Evolutionary conservation across 2,113 vertebrate species (phyloP).

Genomic region (Nibea albiflora): DNA sequence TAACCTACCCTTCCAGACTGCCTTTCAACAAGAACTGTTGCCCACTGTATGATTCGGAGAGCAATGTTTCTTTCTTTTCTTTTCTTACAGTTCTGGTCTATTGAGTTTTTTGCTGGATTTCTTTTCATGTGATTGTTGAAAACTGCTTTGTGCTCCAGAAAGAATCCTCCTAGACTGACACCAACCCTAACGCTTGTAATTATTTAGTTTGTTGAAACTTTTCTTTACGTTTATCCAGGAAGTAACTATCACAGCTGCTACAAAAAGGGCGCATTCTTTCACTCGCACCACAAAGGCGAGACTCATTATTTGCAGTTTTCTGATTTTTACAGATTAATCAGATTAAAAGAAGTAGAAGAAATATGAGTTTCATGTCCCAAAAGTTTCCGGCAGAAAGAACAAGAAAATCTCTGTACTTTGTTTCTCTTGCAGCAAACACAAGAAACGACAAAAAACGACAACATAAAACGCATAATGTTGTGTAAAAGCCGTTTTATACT

Average conservation of each 20-base stretch:
- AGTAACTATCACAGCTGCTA: neutral
- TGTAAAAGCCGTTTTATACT: neutral
- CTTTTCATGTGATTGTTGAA: neutral
- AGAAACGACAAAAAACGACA: neutral
- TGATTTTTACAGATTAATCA: neutral
- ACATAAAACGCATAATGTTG: neutral
- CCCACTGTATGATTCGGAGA: no score
- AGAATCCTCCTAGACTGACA: neutral
- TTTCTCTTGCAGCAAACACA: neutral
- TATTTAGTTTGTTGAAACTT: neutral
- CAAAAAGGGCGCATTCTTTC: neutral
- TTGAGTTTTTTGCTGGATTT: neutral
- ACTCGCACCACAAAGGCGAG: neutral
- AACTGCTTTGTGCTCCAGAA: neutral
- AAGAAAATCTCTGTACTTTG: neutral
- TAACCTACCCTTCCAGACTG: no score
- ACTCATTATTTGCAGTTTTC: neutral
- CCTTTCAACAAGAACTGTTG: no score
- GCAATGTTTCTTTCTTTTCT: no score
- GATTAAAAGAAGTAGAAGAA: neutral
- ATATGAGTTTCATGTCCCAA: neutral
- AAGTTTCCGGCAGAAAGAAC: neutral
- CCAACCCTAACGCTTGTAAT: slow-evolving; percentile 4
- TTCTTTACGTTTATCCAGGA: neutral
- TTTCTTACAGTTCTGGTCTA: neutral